Evolutionary conservation across 2,888 invertebrate species (phyloP).

Genomic region (Tetranychus truncatus): DNA sequence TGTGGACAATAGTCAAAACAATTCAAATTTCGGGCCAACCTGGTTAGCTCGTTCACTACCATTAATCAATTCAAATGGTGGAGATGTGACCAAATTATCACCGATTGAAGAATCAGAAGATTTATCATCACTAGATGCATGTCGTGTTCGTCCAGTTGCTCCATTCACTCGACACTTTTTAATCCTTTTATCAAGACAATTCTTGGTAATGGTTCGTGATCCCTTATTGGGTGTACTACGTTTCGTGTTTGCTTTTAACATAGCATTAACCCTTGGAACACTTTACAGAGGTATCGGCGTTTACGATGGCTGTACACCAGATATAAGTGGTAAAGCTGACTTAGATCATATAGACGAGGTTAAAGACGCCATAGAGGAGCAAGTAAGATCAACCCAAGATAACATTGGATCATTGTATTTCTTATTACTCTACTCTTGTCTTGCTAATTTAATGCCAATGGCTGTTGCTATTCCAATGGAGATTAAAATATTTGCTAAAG

Average conservation of each 20-base stretch:
- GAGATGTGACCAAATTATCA: background rate
- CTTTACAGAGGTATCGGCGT: background rate
- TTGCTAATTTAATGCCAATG: constrained; percentile 52
- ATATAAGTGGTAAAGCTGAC: background rate
- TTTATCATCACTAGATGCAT: background rate
- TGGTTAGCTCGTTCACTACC: background rate
- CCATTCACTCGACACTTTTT: background rate
- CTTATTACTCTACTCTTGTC: background rate
- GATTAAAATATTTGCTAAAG: constrained; percentile 2
- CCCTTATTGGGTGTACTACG: background rate
- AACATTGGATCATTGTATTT: constrained; percentile 47
- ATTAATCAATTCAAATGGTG: background rate
- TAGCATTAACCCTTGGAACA: constrained; percentile 30
- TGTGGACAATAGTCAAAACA: constrained; percentile 4
- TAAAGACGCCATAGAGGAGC: constrained; percentile 38
- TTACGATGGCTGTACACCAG: background rate
- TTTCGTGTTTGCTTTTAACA: constrained; percentile 11
- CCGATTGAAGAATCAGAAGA: background rate
- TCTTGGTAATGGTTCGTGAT: constrained; percentile 3
- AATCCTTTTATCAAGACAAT: background rate
- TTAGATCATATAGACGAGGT: background rate
- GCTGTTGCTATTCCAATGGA: constrained; percentile 67
- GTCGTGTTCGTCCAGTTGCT: background rate
- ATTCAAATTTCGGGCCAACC: background rate
- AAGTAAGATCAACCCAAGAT: constrained; percentile 62